Base-by-base conservation (phyloP, 2,113 vertebrate genomes). In the Ciconia boyciana region DNA sequence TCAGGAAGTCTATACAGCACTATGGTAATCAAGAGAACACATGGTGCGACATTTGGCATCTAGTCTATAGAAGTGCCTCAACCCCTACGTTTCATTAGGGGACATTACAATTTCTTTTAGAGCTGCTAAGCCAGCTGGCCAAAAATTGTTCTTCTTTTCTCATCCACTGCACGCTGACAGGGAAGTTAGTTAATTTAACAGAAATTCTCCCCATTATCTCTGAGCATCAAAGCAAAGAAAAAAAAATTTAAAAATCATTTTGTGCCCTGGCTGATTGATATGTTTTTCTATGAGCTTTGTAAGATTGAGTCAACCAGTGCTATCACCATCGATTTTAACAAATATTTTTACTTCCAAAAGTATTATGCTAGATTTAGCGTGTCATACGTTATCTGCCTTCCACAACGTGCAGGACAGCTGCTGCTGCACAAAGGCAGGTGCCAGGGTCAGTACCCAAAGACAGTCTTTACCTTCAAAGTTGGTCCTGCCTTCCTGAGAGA, bases 401-500 rank as follows among this genome's bases (percentile, higher is more conserved):
- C 79, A 28, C 48, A 39, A 41, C 34, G 55, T 0, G 2, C 32
- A 44, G 52, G n/a, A 9, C 1, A 8, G 91, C 49, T 31, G 26
- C 5, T 46, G 55, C 36, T 41, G 25, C 2, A 2, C 24, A 34
- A 14, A 69, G 28, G 28, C 3, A 17, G 25, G 49, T 16, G n/a
- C 43, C 54, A 11, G 11, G 22, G 29, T 31, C 52, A 48, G 71
- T 5, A 58, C 8, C 36, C 54, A 44, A 11, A 31, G 20, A 26
- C 26, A 21, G 48, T 32, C 36, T 17, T 57, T 96, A 98, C 98
- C 96, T 97, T 82, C 62, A 97, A 57, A 28, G 34, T 7, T 44
- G 83, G 94, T 51, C 96, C 97, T 87, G 95, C 77, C 55, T 64
- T 97, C 83, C 93, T 93, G 25, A 97, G 77, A 14, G 97, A 97